These are phyloP conservation scores for Agriopis marginaria DNA, from an alignment of 2,888 invertebrate species.

Conservation along the genomic window DNA sequence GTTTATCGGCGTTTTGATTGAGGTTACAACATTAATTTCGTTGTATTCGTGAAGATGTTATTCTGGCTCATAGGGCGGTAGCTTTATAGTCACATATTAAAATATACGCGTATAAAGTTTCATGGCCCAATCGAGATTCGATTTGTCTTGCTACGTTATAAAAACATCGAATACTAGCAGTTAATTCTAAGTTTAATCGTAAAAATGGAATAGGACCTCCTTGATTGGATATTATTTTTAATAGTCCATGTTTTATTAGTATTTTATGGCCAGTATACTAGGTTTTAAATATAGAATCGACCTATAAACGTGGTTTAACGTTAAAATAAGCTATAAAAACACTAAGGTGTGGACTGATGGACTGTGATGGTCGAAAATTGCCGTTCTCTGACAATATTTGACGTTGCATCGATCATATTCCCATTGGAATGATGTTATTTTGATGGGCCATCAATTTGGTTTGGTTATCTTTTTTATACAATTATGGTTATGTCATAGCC, in stretches of 20 bases:
- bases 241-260: slow-evolving; percentile 57
- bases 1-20: slow-evolving; percentile 84
- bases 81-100: slow-evolving; percentile 75
- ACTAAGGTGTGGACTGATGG: slow-evolving; percentile 40
- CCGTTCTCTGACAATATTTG: slow-evolving; percentile 38
- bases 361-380: slow-evolving; percentile 33
- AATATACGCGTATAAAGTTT: slow-evolving; percentile 49
- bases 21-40: slow-evolving; percentile 76
- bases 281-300: slow-evolving; percentile 38
- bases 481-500: neutral
- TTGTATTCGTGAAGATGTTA: slow-evolving; percentile 67
- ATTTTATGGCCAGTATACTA: slow-evolving; percentile 51
- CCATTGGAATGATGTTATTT: slow-evolving; percentile 30
- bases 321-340: slow-evolving; percentile 54
- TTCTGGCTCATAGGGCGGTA: slow-evolving; percentile 70
- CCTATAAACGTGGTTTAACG: slow-evolving; percentile 48
- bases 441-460: slow-evolving; percentile 33
- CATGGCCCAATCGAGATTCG: slow-evolving; percentile 67
- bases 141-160: slow-evolving; percentile 82
- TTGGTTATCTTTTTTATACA: slow-evolving; percentile 15
- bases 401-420: slow-evolving; percentile 37
- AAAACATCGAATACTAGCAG: slow-evolving; percentile 69
- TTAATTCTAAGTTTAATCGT: slow-evolving; percentile 68
- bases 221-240: slow-evolving; percentile 74
- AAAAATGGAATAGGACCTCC: slow-evolving; percentile 69